Base-by-base conservation (phyloP, 2,113 vertebrate genomes). In the Sebastes fasciatus region DNA sequence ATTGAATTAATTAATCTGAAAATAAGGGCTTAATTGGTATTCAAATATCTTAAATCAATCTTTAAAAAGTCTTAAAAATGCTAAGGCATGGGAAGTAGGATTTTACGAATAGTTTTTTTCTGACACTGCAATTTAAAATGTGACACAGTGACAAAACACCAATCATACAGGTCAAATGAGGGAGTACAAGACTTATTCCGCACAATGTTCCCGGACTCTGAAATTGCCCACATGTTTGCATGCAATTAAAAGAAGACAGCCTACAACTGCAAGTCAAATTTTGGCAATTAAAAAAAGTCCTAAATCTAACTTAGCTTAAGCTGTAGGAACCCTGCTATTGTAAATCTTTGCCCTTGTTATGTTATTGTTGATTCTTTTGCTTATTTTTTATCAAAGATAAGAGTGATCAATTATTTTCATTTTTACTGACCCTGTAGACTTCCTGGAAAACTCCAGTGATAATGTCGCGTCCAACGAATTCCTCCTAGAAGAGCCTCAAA, bases 401-500 rank as follows among this genome's bases (percentile, higher is more conserved):
- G 52, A 71, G 7, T 12, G 12, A 79, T n/a, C 2, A 1, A 3
- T n/a, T 71, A 1, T 64, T 64, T 64, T 34, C 0, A 2, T 58
- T 65, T 58, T 66, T 43, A 19, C 19, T 19, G 8, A 23, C 74
- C 5, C 51, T 70, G 8, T 63, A 95, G 95, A 95, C 77, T 94
- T 94, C 17, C 86, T 96, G 70, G 49, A 67, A 2, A 80, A 69
- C 82, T 74, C 80, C 65, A 84, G 57, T 72, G 87, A 94, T 71
- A 61, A 71, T 40, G 17, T 8, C 10, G 74, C 83, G 49, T 58
- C 79, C 12, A 55, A 57, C 8, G 23, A 90, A 58, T 74, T 91
- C 21, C 21, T 81, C 58, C 40, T 45, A 65, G 64, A 74, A 9
- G 75, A 74, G 55, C 69, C 62, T 14, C 58, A 45, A n/a, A 46